These are phyloP conservation scores for Sphaerophoria taeniata DNA, from an alignment of 2,888 invertebrate genomes.

Conservation along the genomic window DNA sequence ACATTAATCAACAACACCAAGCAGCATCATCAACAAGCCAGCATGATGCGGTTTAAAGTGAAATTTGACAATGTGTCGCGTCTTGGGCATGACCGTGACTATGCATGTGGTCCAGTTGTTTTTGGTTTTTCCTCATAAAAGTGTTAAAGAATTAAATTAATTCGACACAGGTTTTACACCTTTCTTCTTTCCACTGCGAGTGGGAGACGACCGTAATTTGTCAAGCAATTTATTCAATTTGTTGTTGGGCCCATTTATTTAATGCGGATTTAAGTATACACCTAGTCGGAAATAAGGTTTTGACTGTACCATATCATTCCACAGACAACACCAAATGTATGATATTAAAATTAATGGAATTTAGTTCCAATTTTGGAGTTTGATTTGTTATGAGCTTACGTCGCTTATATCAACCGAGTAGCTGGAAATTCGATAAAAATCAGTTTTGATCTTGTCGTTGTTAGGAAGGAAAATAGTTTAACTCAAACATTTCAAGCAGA, in stretches of 20 bases:
- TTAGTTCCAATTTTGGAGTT: no score
- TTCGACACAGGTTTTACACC: constrained; percentile 32
- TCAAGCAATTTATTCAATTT: constrained; percentile 67
- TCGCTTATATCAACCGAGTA: no score
- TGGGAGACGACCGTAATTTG: constrained; percentile 60
- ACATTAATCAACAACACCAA: constrained; percentile 40
- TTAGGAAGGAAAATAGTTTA: no score
- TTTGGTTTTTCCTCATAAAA: background rate
- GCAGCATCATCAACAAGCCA: background rate
- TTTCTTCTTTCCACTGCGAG: constrained; percentile 10
- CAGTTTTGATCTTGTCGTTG: no score
- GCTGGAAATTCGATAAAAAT: no score
- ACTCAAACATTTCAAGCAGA: no score
- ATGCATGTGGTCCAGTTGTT: constrained; percentile 2
- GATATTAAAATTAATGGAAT: no score
- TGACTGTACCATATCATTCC: no score
- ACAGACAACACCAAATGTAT: no score
- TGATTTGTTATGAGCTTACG: no score
- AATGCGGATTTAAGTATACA: constrained; percentile 36
- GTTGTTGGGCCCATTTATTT: constrained; percentile 44
- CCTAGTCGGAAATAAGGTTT: no score
- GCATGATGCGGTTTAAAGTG: constrained; percentile 20
- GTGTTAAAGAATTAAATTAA: constrained; percentile 15
- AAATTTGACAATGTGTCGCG: constrained; percentile 10
- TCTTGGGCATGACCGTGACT: background rate